Evolutionary conservation across 2,113 vertebrate genomes (phyloP).

Genomic region (Dromiciops gliroides): DNA sequence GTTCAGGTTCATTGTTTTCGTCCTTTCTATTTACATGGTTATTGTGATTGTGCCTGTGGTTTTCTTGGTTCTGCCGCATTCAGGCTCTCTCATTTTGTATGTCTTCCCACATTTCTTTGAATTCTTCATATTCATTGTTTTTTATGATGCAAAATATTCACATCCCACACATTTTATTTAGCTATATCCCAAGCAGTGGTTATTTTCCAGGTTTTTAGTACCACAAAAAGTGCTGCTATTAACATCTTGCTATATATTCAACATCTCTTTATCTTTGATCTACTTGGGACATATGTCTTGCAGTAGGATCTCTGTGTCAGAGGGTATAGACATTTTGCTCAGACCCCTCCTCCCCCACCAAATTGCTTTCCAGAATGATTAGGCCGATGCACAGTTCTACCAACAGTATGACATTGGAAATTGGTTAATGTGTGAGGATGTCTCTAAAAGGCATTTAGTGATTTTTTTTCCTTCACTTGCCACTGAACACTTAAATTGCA

Average conservation of each 20-base stretch:
- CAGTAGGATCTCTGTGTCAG: not conserved
- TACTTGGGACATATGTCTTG: not conserved
- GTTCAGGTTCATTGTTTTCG: not conserved
- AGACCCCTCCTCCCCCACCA: not conserved
- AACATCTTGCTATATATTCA: not conserved
- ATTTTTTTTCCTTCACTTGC: not conserved
- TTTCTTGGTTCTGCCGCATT: not conserved
- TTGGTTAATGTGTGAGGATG: conserved; percentile 1
- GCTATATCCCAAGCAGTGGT: not conserved
- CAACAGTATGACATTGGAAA: not conserved
- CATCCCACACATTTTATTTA: not conserved
- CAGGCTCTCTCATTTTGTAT: not conserved
- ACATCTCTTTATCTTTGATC: not conserved
- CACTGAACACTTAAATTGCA: conserved; percentile 2
- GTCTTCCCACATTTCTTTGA: not conserved
- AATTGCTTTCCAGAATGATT: not conserved
- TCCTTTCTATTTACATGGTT: not conserved
- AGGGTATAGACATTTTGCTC: not conserved
- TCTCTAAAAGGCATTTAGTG: not conserved
- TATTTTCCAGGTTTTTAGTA: not conserved
- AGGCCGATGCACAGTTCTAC: not conserved
- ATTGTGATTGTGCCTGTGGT: no score
- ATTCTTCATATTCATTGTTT: not conserved
- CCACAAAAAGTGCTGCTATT: not conserved
- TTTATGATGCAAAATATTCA: not conserved